These are phyloP conservation scores for Callosobruchus maculatus DNA, from an alignment of 2,888 invertebrate genomes.

Conservation along the genomic window DNA sequence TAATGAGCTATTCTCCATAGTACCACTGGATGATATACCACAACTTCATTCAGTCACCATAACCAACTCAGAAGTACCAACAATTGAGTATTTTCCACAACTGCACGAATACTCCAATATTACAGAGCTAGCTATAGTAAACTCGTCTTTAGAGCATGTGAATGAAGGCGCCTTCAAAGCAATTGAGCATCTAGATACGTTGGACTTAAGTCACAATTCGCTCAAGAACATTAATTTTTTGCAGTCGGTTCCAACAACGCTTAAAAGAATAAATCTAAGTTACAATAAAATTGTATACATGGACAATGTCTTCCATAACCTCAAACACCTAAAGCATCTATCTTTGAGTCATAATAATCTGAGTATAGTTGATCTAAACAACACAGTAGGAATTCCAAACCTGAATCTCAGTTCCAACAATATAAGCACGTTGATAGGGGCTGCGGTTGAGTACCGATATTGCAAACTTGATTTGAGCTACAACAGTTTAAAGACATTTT, in stretches of 20 bases:
- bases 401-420: slow-evolving; percentile 6
- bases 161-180: slow-evolving; percentile 7
- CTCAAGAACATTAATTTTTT: slow-evolving; percentile 9
- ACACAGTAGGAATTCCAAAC: neutral
- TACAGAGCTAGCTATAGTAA: slow-evolving; percentile 5
- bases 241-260: neutral
- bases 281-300: slow-evolving; percentile 8
- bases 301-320: slow-evolving; percentile 6
- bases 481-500: slow-evolving; percentile 7
- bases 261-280: slow-evolving; percentile 3
- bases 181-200: neutral
- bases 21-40: neutral
- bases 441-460: too few relatives aligned
- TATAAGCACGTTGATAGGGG: slow-evolving; percentile 5
- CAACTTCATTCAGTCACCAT: neutral
- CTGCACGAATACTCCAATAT: neutral
- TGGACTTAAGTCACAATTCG: slow-evolving; percentile 9
- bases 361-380: slow-evolving; percentile 9
- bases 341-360: slow-evolving; percentile 12
- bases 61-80: slow-evolving; percentile 1
- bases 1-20: neutral
- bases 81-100: slow-evolving; percentile 6
- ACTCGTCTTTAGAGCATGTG: slow-evolving; percentile 9
- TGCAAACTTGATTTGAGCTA: slow-evolving; percentile 7
- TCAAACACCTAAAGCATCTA: neutral